phyloP scores from a whole-genome alignment of 2,797 vertebrate species.

The Thaleichthys pacificus region DNA sequence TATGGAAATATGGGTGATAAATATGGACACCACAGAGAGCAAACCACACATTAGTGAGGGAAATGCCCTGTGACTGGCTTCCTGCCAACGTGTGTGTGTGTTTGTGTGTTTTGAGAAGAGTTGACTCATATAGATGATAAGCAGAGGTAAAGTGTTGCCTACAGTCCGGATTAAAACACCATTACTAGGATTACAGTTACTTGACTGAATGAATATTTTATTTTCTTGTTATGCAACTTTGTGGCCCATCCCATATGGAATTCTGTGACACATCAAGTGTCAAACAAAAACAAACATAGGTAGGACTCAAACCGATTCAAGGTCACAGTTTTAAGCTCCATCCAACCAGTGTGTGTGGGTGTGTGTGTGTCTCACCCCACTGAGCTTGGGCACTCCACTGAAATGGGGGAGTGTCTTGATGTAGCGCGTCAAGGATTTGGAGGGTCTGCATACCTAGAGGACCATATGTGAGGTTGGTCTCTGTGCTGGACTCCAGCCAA shows the following conservation, averaged over 20 bases:
- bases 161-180: neutral
- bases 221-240: no score
- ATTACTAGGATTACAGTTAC: neutral
- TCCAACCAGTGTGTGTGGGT: constrained; percentile 25
- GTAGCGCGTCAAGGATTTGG: no score
- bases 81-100: neutral
- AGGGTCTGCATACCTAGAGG: no score
- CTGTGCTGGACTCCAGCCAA: constrained; percentile 47
- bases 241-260: no score
- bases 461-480: neutral
- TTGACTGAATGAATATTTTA: no score
- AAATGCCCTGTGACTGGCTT: constrained; percentile 6
- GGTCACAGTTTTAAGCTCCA: neutral
- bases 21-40: neutral
- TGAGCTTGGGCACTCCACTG: no score
- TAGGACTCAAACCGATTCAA: neutral
- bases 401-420: no score
- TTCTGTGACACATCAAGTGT: neutral
- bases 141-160: no score
- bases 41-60: neutral
- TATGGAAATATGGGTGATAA: constrained; percentile 17
- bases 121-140: neutral
- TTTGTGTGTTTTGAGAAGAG: neutral
- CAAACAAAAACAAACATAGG: no score
- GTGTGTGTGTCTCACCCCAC: neutral